Percentiles rank a stretch among this genome's conserved stretches.
These are phyloP conservation scores for Myiothlypis chrysogaster DNA, from an alignment of 2,797 vertebrate genomes.

Conservation along the genomic window DNA sequence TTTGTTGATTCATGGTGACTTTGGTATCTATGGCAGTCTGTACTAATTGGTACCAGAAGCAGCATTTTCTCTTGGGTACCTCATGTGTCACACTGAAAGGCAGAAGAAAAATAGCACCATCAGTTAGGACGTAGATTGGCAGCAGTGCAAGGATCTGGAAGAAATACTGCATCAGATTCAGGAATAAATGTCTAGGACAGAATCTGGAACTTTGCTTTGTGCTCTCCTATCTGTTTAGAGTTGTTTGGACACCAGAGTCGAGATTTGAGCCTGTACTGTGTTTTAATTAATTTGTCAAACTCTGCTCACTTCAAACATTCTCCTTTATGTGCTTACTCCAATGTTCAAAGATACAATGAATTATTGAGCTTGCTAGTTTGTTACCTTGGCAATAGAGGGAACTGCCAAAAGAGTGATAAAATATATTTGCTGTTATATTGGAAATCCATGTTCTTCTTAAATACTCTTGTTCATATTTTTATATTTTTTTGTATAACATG, in stretches of 20 bases:
- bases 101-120: neutral
- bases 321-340: neutral
- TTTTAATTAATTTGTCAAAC: constrained; percentile 7
- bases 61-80: neutral
- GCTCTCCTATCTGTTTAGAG: neutral
- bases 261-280: neutral
- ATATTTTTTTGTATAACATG: fast-evolving
- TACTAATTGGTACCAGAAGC: constrained; percentile 8
- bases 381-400: constrained; percentile 50
- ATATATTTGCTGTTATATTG: neutral
- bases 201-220: neutral
- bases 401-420: constrained; percentile 8
- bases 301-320: neutral
- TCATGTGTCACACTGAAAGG: neutral
- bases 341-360: neutral
- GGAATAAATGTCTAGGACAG: neutral
- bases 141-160: neutral
- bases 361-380: constrained; percentile 2
- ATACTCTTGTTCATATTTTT: neutral
- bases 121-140: neutral
- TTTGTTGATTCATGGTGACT: neutral
- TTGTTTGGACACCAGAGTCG: neutral
- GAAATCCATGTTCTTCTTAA: neutral
- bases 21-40: neutral
- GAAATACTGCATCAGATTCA: neutral